phyloP scores from a whole-genome alignment of 2,113 vertebrate genomes.

The Dipodomys spectabilis region DNA sequence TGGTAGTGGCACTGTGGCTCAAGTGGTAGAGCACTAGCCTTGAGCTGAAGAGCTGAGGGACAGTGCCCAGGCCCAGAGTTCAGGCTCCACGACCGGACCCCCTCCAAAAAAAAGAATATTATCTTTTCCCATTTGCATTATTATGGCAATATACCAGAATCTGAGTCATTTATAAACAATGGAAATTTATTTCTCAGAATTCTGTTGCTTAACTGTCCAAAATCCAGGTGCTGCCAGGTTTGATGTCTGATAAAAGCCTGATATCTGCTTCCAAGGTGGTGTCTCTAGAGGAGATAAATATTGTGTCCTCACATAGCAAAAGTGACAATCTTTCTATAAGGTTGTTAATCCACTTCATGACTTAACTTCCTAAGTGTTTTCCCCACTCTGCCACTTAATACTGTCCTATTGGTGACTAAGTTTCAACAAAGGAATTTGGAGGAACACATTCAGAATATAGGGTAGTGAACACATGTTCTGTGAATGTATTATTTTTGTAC shows the following conservation, averaged over 20 bases:
- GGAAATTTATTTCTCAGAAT: background rate
- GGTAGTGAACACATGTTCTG: background rate
- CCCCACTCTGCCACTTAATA: no score
- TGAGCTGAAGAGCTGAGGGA: no score
- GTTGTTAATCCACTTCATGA: background rate
- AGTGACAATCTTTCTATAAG: no score
- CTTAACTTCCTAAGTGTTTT: background rate
- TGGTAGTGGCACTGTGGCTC: no score
- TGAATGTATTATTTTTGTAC: background rate
- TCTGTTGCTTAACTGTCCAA: background rate
- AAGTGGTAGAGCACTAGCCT: no score
- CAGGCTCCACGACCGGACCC: no score
- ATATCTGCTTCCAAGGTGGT: background rate
- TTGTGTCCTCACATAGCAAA: background rate
- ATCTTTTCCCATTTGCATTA: background rate
- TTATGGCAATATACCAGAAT: background rate
- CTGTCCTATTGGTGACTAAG: no score
- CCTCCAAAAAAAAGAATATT: no score
- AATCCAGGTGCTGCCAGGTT: background rate
- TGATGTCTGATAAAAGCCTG: background rate
- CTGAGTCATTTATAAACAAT: background rate
- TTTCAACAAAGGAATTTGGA: background rate
- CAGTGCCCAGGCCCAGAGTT: no score
- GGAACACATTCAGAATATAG: background rate
- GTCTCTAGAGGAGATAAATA: background rate